These are phyloP conservation scores for Neotoma lepida DNA, from an alignment of 2,113 vertebrate species.

Conservation along the genomic window DNA sequence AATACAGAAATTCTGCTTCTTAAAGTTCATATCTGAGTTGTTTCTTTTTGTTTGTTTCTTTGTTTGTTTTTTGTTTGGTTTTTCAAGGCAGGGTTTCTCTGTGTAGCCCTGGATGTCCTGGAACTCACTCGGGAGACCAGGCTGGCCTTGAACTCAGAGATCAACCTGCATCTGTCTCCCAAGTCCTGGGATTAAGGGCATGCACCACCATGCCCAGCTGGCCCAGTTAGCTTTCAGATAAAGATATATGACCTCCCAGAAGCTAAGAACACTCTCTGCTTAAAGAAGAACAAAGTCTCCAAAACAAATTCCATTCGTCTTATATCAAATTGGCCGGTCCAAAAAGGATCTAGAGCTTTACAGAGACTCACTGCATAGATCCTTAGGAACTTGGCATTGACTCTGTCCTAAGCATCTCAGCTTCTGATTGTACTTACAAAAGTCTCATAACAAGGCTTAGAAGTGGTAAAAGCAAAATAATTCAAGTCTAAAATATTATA, in stretches of 20 bases:
- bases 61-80: background rate
- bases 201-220: background rate
- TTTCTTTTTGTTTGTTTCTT: background rate
- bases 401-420: background rate
- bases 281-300: background rate
- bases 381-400: background rate
- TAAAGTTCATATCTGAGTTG: background rate
- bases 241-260: background rate
- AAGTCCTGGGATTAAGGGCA: background rate
- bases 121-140: too few species aligned
- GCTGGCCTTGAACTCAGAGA: too few species aligned
- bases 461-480: slow-evolving; percentile 25
- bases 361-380: background rate
- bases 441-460: slow-evolving; percentile 1
- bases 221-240: background rate
- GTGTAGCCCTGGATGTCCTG: background rate
- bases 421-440: background rate
- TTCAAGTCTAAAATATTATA: background rate
- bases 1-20: background rate
- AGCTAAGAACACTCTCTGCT: background rate
- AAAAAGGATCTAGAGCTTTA: background rate
- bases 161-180: background rate
- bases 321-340: slow-evolving; percentile 2
- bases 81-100: background rate
- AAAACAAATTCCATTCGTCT: background rate